phyloP scores from a whole-genome alignment of 2,797 vertebrate species.

The Rousettus madagascariensis region DNA sequence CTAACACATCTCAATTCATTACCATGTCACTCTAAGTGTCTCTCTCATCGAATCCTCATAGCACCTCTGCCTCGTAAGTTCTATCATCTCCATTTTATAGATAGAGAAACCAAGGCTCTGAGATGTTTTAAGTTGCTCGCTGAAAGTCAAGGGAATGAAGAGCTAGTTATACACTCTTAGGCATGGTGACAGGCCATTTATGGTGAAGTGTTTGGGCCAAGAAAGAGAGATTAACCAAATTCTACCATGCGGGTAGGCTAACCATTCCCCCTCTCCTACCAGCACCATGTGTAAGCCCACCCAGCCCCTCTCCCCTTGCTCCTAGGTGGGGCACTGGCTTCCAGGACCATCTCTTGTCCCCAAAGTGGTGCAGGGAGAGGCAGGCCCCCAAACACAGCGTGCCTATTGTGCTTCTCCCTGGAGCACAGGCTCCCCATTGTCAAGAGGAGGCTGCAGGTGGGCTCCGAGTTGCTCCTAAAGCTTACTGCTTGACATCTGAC shows the following conservation, averaged over 20 bases:
- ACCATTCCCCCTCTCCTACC: background rate
- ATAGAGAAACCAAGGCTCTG: background rate
- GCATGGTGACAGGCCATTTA: background rate
- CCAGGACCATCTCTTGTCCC: background rate
- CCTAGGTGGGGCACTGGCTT: background rate
- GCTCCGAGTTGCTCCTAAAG: background rate
- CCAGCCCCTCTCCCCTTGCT: background rate
- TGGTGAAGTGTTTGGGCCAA: background rate
- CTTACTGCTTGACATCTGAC: background rate
- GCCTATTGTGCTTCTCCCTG: background rate
- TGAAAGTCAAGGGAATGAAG: background rate
- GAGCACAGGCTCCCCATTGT: constrained; percentile 39
- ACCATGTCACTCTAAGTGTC: background rate
- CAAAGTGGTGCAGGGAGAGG: background rate
- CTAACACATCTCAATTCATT: background rate
- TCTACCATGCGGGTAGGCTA: background rate
- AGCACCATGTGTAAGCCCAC: too few relatives aligned
- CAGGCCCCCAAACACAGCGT: background rate
- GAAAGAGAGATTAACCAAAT: background rate
- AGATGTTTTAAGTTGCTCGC: background rate
- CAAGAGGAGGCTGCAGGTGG: constrained; percentile 49
- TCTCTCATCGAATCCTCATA: background rate
- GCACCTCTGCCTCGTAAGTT: background rate
- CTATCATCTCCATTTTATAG: background rate
- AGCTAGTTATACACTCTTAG: background rate